A percentile compares a stretch with the other conserved stretches of the same genome.
phyloP scores from a whole-genome alignment of 30 jellyfish, hydroid and myxozoan genomes.

The Pelagia noctiluca region DNA sequence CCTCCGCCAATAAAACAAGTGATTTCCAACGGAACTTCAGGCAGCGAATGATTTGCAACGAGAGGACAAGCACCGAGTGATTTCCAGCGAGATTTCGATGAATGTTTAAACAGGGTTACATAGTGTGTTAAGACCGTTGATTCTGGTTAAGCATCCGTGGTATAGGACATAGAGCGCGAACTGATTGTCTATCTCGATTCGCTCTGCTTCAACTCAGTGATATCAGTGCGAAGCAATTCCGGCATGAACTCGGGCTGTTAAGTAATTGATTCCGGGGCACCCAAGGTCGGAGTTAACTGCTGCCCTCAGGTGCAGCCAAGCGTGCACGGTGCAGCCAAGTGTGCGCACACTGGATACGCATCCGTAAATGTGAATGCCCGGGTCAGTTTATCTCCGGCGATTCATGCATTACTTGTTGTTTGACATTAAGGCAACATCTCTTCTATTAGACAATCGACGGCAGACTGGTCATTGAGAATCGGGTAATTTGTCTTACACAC shows the following conservation, averaged over 20 bases:
- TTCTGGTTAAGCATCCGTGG: conserved; percentile 40
- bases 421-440: too few relatives aligned
- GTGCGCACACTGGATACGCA: conserved; percentile 49
- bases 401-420: too few relatives aligned
- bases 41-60: too few relatives aligned
- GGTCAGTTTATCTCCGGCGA: too few relatives aligned
- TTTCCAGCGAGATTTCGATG: not conserved
- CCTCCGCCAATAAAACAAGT: too few relatives aligned
- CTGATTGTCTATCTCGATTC: conserved; percentile 44
- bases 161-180: conserved; percentile 45
- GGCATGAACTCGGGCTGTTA: conserved; percentile 56
- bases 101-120: conserved; percentile 45
- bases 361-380: conserved; percentile 28
- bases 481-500: too few relatives aligned
- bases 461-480: too few relatives aligned
- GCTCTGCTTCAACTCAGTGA: conserved; percentile 77
- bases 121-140: conserved; percentile 37
- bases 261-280: conserved; percentile 76
- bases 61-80: not conserved
- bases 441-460: too few relatives aligned
- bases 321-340: conserved; percentile 71
- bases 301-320: conserved; percentile 62
- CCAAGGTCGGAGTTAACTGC: conserved; percentile 66
- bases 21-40: too few relatives aligned
- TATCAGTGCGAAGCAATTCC: conserved; percentile 69